phyloP scores from a whole-genome alignment of 2,113 vertebrate genomes.

The Thryonomys swinderianus region DNA sequence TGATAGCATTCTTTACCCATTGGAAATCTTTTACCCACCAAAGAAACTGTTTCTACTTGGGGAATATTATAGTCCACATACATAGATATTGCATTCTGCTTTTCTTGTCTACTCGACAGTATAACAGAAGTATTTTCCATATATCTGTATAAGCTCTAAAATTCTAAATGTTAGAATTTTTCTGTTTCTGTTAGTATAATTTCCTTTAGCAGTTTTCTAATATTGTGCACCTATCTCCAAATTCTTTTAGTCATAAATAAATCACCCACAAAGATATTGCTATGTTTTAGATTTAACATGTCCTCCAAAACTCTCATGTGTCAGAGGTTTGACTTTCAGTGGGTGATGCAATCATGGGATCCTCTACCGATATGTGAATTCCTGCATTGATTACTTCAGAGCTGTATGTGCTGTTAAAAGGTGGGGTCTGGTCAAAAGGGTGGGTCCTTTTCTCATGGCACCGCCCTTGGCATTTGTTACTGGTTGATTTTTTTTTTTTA shows the following conservation, averaged over 20 bases:
- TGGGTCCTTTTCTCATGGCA: background rate
- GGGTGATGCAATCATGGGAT: background rate
- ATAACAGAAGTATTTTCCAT: background rate
- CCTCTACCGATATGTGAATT: background rate
- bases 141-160: background rate
- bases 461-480: no score
- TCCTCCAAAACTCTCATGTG: background rate
- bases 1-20: background rate
- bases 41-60: background rate
- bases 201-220: background rate
- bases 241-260: background rate
- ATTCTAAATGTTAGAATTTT: conserved; percentile 19
- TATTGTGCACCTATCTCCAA: background rate
- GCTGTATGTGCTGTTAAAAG: background rate
- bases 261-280: background rate
- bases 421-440: background rate
- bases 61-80: background rate
- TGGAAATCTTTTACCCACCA: background rate
- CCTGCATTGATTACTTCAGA: background rate
- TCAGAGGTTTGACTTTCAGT: background rate
- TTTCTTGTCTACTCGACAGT: background rate
- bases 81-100: background rate
- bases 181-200: background rate
- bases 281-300: background rate
- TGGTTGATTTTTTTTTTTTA: no score